Base-by-base conservation (phyloP, 2,888 invertebrate species). In the Dexiosoma caninum region DNA sequence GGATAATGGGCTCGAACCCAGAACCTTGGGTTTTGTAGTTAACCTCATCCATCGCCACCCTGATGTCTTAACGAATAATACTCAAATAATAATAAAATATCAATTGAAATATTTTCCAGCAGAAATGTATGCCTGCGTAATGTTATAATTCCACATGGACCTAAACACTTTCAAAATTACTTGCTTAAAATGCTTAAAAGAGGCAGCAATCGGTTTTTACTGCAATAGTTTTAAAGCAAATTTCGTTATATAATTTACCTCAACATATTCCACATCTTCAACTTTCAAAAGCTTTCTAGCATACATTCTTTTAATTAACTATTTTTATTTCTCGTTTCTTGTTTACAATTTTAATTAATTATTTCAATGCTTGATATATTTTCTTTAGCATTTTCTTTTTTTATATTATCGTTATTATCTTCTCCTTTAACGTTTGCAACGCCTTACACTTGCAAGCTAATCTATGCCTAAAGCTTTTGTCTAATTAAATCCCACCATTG, bases 401-500 rank as follows among this genome's bases (percentile, higher is more conserved):
- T 42, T 21, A 10, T 66, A n/a, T n/a, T n/a, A n/a, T n/a, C n/a
- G n/a, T n/a, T 37, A 53, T 75, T 44, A 59, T 75, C 37, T 75
- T 59, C 14, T 60, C 60, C 53, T 59, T 46, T 37, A 51, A 21
- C 44, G 23, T 53, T 64, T 64, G 42, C 71, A 72, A 60, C 71
- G 60, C 62, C 75, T 62, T 60, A 55, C 60, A 42, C 66, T 76
- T 74, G 51, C 42, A 57, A 81, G 81, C 81, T 81, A 81, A 81
- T 81, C 77, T 81, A 81, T 81, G 81, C 81, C 81, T 81, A 82
- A 82, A 83, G 88, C 87, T 87, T 87, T 87, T 88, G 88, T 71
- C 87, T 87, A 88, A 88, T 88, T 87, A 87, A 88, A 86, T 88
- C 87, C 88, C 87, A 86, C 85, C 85, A 84, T 85, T 42, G 27